These are phyloP conservation scores for Eulemur mongoz DNA, from an alignment of 2,797 vertebrate species.

Conservation along the genomic window DNA sequence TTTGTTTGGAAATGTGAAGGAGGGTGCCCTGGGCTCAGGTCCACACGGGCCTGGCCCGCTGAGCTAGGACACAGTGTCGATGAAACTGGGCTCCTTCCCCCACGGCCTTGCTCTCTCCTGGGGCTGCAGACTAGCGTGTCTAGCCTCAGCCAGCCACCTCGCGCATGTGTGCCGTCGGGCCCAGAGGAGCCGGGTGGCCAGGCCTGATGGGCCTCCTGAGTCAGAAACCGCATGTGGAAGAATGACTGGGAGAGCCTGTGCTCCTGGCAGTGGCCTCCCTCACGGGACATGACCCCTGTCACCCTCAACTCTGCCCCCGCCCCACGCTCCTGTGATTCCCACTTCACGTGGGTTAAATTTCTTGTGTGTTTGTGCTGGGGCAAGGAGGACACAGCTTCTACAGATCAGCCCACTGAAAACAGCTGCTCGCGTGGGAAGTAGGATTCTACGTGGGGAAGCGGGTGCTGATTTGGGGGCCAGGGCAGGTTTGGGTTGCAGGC, in stretches of 20 bases:
- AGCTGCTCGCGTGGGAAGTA: not conserved
- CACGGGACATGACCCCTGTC: rapidly evolving
- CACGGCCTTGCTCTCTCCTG: not conserved
- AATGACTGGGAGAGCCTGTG: not conserved
- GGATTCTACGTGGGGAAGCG: not conserved
- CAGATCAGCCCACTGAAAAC: not conserved
- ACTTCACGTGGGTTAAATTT: not conserved
- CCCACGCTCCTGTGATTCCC: not conserved
- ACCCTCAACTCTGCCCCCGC: rapidly evolving
- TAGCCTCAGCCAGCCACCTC: not conserved
- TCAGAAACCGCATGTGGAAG: not conserved
- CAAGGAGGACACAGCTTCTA: not conserved
- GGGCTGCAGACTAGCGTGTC: rapidly evolving
- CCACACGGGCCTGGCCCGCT: not conserved
- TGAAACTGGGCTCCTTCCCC: not conserved
- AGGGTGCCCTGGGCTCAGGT: not conserved
- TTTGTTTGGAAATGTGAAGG: slow-evolving; percentile 19
- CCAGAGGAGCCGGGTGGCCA: not conserved
- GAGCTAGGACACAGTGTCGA: not conserved
- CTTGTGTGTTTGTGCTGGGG: not conserved
- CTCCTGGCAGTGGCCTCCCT: not conserved
- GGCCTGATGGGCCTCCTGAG: not conserved
- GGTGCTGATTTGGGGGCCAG: rapidly evolving
- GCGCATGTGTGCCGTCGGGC: not conserved
- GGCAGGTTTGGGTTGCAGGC: not conserved